Evolutionary conservation across 2,888 invertebrate genomes (phyloP), one percentile per base, ranked within the genome.

Genomic region (Thyatira batis): DNA sequence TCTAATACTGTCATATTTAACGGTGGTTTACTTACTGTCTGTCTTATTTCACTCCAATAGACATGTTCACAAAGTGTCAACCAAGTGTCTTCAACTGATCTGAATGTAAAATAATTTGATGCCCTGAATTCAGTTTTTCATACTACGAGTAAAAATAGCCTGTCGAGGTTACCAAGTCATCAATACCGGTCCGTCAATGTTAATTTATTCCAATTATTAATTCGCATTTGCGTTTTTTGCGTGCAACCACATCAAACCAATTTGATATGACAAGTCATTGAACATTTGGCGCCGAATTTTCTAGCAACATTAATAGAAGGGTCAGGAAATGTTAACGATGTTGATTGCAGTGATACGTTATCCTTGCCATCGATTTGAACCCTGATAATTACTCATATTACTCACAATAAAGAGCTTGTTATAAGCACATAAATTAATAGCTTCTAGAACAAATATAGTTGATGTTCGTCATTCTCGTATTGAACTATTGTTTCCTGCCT

Each of bases 311-410:
- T 68, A 80, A 82, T 83, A 67, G 67, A 71, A 63, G 67, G 80
- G 78, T 80, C 80, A 70, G 49, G 54, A 55, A 46, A 54, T 78
- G 83, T 84, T 77, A 85, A 84, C 73, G 57, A 80, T 71, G 63
- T 58, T 65, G 68, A 79, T 73, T 78, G 72, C 66, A 57, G 50
- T 67, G 27, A 27, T 55, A 62, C 66, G 55, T 76, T 74, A 76
- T 80, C 76, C 76, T 78, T 73, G 80, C 71, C 74, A 70, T 73
- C 72, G 68, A 66, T 76, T 76, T 77, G 67, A 79, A 72, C 73
- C 63, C 54, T 63, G 55, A 60, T 73, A 73, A 78, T 78, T 73
- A 77, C 53, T 65, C 60, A 59, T 64, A 62, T 71, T 65, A 58
- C 50, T 39, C 39, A 20, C 28, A 43, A 44, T 45, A 45, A 45